phyloP scores from a whole-genome alignment of 2,113 vertebrate genomes.

The Chamaetylas fuelleborni region DNA sequence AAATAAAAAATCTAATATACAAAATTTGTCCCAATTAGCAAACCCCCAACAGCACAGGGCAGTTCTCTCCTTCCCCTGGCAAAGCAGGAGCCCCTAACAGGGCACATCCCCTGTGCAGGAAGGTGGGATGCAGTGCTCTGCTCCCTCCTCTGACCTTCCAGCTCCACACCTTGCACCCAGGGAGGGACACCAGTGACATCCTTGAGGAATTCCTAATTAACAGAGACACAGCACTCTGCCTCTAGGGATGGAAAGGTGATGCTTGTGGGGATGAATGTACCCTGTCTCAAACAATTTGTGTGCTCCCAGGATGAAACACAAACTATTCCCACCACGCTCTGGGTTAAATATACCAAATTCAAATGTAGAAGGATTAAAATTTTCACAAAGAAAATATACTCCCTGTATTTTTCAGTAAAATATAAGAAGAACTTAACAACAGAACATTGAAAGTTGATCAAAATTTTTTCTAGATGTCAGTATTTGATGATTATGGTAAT shows the following conservation, averaged over 20 bases:
- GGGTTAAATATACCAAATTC: neutral
- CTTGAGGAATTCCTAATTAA: neutral
- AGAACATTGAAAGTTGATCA: neutral
- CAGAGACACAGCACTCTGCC: accelerated
- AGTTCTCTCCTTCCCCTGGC: too few species aligned
- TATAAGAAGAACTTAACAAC: neutral
- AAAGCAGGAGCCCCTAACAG: accelerated
- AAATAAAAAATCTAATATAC: neutral
- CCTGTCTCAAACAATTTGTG: neutral
- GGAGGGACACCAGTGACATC: neutral
- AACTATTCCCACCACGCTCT: neutral
- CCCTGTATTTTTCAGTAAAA: neutral
- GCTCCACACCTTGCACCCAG: accelerated
- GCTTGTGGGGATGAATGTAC: neutral
- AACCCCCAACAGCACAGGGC: neutral
- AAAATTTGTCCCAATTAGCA: neutral
- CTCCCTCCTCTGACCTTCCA: neutral
- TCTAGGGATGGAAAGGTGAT: neutral
- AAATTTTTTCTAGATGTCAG: neutral
- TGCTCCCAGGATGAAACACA: neutral
- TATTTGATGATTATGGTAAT: neutral
- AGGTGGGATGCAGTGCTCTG: accelerated
- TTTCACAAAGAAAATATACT: neutral
- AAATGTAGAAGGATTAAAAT: neutral
- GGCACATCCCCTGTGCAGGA: accelerated